phyloP scores from a whole-genome alignment of 2,888 invertebrate species.

The Heterodera filipjevi region DNA sequence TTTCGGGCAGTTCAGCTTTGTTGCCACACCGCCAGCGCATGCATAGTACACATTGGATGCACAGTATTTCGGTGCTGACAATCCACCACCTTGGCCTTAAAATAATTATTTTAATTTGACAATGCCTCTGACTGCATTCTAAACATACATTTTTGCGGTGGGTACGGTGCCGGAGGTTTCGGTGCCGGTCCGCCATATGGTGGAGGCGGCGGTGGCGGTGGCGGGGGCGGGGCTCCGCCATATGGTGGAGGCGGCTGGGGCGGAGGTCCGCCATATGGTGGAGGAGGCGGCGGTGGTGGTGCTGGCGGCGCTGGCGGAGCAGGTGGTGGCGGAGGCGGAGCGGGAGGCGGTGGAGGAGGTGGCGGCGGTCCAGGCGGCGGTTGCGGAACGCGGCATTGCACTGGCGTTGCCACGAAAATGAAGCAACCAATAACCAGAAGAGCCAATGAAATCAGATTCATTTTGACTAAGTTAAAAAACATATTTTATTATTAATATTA shows the following conservation, averaged over 20 bases:
- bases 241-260: neutral
- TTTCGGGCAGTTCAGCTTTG: slow-evolving; percentile 4
- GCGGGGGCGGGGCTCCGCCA: neutral
- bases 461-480: neutral
- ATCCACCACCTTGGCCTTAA: neutral
- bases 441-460: neutral
- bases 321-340: neutral
- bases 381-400: neutral
- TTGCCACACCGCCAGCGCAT: neutral
- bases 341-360: neutral
- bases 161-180: neutral
- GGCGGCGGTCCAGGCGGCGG: neutral
- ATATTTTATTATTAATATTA: neutral
- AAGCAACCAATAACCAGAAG: neutral
- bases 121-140: too few relatives aligned
- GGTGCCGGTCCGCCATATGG: neutral
- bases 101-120: neutral
- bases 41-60: neutral
- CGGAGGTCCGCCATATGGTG: neutral
- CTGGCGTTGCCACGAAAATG: neutral
- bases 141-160: neutral
- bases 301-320: neutral
- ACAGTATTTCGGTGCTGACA: neutral
- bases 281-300: neutral
- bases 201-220: neutral